A percentile compares a stretch with the other conserved stretches of the same genome.
These are phyloP conservation scores for Bombus ignitus DNA, from an alignment of 1,140 invertebrate genomes.

Conservation along the genomic window DNA sequence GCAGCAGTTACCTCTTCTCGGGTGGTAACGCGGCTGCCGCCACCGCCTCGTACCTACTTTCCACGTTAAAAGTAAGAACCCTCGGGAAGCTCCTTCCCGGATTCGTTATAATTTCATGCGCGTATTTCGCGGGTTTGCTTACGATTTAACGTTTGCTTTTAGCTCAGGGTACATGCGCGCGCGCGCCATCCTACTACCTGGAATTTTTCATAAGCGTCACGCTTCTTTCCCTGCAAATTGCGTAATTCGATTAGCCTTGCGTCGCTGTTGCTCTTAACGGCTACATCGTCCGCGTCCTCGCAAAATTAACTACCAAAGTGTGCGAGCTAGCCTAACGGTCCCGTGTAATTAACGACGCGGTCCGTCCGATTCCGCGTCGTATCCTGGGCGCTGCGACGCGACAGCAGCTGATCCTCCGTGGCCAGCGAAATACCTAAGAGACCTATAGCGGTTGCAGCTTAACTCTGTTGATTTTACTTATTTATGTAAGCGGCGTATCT, in stretches of 20 bases:
- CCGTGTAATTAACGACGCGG: constrained; percentile 24
- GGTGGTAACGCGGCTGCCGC: not conserved
- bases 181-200: not conserved
- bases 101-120: constrained; percentile 63
- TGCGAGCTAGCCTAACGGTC: not conserved
- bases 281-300: not conserved
- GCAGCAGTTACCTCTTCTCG: constrained; percentile 47
- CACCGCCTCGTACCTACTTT: not conserved
- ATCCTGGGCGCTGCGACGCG: not conserved
- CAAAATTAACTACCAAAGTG: not conserved
- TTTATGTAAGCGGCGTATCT: constrained; percentile 42
- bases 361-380: not conserved
- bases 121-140: constrained; percentile 24
- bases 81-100: constrained; percentile 1
- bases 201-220: constrained; percentile 47
- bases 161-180: not conserved
- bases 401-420: not conserved
- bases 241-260: constrained; percentile 33
- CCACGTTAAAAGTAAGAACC: constrained; percentile 25
- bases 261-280: not conserved
- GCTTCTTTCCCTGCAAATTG: not conserved
- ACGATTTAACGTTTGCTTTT: constrained; percentile 34
- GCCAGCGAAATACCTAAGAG: not conserved
- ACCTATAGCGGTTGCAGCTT: not conserved
- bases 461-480: constrained; percentile 42